phyloP scores from a whole-genome alignment of 2,797 vertebrate species.

The Artibeus jamaicensis region DNA sequence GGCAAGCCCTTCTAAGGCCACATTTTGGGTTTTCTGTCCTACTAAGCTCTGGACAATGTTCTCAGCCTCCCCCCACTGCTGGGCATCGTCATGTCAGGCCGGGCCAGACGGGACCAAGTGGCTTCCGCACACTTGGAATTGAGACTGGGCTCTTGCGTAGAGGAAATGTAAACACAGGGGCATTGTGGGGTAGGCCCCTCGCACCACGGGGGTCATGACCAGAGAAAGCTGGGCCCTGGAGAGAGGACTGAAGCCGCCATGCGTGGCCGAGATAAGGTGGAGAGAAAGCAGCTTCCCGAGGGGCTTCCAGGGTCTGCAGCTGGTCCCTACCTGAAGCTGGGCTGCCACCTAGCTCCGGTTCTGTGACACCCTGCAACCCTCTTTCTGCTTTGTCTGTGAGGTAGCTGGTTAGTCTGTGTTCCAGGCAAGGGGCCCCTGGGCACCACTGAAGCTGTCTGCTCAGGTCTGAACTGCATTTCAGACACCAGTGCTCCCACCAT shows the following conservation, averaged over 20 bases:
- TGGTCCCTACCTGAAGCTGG: too few species aligned
- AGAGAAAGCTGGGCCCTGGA: not conserved
- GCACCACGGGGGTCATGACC: not conserved
- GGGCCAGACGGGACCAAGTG: too few species aligned
- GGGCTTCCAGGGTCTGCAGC: not conserved
- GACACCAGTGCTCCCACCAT: not conserved
- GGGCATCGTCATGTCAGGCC: not conserved
- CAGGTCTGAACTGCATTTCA: not conserved
- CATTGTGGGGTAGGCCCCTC: not conserved
- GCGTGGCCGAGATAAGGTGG: not conserved
- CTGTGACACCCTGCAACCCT: too few species aligned
- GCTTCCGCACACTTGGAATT: not conserved
- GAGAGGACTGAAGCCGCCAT: too few species aligned
- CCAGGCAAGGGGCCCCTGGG: not conserved
- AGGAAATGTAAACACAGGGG: not conserved
- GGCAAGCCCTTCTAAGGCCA: not conserved
- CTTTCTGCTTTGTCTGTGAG: not conserved
- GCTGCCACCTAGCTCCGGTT: not conserved
- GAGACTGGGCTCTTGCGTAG: not conserved
- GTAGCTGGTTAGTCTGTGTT: too few species aligned
- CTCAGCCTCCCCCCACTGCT: not conserved
- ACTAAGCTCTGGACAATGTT: not conserved
- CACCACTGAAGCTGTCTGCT: not conserved
- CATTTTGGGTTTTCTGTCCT: not conserved
- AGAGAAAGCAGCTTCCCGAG: not conserved